Percentiles rank a stretch among this genome's conserved stretches.
Conservation (phyloP, 2,888 invertebrate genomes). For the Apantesis nais region DNA sequence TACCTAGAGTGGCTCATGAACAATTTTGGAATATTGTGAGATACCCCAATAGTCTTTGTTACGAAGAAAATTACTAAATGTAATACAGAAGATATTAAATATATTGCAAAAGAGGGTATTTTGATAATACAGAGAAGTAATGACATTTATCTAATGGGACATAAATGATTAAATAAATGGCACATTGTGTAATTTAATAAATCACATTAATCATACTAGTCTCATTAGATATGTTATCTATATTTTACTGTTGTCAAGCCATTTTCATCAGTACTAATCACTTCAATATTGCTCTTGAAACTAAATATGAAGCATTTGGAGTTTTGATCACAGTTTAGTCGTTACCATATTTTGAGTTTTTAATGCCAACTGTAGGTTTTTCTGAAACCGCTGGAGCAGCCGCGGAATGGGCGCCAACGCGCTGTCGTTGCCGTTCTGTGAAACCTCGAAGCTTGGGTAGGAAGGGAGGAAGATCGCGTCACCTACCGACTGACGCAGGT, state of each 20-base stretch:
- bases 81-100: constrained; percentile 59
- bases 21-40: constrained; percentile 65
- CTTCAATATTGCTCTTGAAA: neutral
- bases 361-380: too few relatives aligned
- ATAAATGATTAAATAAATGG: neutral
- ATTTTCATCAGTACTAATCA: neutral
- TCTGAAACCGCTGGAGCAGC: too few relatives aligned
- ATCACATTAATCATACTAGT: neutral
- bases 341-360: too few relatives aligned
- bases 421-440: too few relatives aligned
- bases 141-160: constrained; percentile 21
- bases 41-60: constrained; percentile 67
- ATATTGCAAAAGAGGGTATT: constrained; percentile 63
- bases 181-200: neutral
- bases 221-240: neutral
- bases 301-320: neutral
- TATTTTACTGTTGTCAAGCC: neutral
- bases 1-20: constrained; percentile 71
- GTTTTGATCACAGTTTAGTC: neutral
- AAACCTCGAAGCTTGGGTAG: too few relatives aligned
- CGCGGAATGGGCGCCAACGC: too few relatives aligned
- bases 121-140: constrained; percentile 50
- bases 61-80: constrained; percentile 62
- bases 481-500: too few relatives aligned
- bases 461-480: too few relatives aligned